Conservation (phyloP, 2,797 vertebrate genomes). For the Todus mexicanus region DNA sequence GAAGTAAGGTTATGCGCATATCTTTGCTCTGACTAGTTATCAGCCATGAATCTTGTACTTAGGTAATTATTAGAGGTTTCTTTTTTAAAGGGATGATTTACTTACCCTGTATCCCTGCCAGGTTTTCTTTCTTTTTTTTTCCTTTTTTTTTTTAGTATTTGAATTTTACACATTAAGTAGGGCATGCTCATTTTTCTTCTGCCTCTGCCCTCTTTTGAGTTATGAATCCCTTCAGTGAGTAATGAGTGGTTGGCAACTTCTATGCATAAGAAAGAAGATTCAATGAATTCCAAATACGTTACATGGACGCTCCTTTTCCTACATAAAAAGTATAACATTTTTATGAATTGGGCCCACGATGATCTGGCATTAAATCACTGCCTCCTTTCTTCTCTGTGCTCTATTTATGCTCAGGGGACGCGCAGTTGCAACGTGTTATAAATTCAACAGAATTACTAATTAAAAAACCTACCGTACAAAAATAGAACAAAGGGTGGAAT, state of each 20-base stretch:
- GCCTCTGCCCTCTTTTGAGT: conserved; percentile 54
- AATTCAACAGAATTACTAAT: conserved; percentile 65
- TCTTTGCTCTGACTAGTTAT: conserved; percentile 59
- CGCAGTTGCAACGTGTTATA: conserved; percentile 28
- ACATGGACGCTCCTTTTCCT: conserved; percentile 26
- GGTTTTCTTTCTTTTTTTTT: conserved; percentile 11
- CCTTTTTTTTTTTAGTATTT: conserved; percentile 49
- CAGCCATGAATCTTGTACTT: conserved; percentile 52
- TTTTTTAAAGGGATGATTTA: conserved; percentile 52
- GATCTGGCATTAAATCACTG: conserved; percentile 45
- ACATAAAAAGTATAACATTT: conserved; percentile 41
- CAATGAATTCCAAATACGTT: conserved; percentile 43
- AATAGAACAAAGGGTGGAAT: conserved; percentile 58
- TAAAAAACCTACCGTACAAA: conserved; percentile 52
- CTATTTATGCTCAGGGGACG: conserved; percentile 18
- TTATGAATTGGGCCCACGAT: conserved; percentile 39
- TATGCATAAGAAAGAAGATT: conserved; percentile 55
- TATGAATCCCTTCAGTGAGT: conserved; percentile 56
- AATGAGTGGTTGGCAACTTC: conserved; percentile 62
- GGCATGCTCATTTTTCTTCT: conserved; percentile 53
- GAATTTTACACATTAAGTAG: conserved; percentile 58
- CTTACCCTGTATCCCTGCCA: conserved; percentile 17
- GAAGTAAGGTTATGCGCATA: neutral
- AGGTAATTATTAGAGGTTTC: conserved; percentile 44
- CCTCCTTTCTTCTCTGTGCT: conserved; percentile 44